Conservation (phyloP, 2,888 invertebrate genomes). For the Boloria selene region DNA sequence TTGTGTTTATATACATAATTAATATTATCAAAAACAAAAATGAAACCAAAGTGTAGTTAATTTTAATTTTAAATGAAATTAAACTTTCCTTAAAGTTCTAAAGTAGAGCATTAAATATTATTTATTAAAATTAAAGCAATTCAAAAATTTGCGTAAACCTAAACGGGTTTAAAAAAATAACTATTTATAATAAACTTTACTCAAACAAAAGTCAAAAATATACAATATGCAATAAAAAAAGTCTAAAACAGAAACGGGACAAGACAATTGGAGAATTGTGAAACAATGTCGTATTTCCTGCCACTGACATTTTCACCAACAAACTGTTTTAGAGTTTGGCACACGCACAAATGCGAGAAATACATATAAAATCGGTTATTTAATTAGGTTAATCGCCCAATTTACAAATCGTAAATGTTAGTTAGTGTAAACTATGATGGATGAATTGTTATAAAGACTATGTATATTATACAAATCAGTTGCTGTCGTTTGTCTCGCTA, state of each 20-base stretch:
- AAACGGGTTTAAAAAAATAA: too few species aligned
- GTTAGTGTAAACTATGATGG: neutral
- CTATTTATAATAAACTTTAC: neutral
- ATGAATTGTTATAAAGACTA: neutral
- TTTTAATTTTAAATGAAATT: too few species aligned
- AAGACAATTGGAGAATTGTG: conserved; percentile 2
- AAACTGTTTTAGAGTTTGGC: conserved; percentile 24
- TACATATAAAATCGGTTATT: conserved; percentile 13
- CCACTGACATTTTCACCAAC: conserved; percentile 18
- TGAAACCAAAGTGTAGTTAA: too few species aligned
- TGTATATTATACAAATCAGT: too few species aligned
- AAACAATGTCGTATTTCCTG: neutral
- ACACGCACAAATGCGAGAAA: conserved; percentile 14
- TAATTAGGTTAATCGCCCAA: conserved; percentile 27
- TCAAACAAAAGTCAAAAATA: neutral
- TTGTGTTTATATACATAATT: too few species aligned
- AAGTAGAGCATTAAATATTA: too few species aligned
- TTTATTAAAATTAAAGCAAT: too few species aligned
- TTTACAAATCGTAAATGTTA: neutral
- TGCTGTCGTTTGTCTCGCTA: too few species aligned
- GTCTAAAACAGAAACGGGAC: neutral
- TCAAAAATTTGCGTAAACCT: too few species aligned
- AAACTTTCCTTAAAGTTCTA: too few species aligned
- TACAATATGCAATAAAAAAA: neutral
- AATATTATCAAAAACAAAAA: too few species aligned